Conservation (phyloP, 2,113 vertebrate species). For the Okapia johnstoni region DNA sequence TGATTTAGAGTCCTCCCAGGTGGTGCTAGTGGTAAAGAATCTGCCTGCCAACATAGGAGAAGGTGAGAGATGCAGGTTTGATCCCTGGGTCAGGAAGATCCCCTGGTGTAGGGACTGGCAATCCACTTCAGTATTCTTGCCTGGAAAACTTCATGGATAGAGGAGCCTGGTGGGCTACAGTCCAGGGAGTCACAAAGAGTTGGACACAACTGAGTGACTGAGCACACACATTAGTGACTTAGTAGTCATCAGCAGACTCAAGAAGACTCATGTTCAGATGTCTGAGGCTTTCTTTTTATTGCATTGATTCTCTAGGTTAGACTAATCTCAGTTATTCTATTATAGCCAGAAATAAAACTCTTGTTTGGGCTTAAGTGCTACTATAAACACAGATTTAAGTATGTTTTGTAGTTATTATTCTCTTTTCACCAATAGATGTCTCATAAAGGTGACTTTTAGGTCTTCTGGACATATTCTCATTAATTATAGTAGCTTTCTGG, state of each 20-base stretch:
- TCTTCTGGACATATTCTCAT: not conserved
- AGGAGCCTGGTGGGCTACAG: not conserved
- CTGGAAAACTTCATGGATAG: not conserved
- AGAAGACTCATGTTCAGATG: fast-evolving
- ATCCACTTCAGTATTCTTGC: not conserved
- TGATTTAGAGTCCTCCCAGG: not conserved
- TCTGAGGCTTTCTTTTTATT: not conserved
- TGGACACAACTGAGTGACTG: not conserved
- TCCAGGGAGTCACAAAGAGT: not conserved
- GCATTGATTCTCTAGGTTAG: not conserved
- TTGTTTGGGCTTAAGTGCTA: not conserved
- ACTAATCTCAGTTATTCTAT: not conserved
- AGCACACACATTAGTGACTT: not conserved
- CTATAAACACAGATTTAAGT: not conserved
- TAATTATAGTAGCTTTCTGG: not conserved
- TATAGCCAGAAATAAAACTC: not conserved
- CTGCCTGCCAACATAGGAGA: not conserved
- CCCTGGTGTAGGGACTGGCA: not conserved
- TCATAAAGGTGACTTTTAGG: not conserved
- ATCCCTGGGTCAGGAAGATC: not conserved
- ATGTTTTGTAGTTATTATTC: not conserved
- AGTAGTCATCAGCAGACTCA: not conserved
- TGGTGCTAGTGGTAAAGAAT: not conserved
- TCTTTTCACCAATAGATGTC: not conserved
- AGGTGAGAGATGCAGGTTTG: fast-evolving